Evolutionary conservation across 2,797 vertebrate genomes (phyloP).

Genomic region (Sitta carolinensis): DNA sequence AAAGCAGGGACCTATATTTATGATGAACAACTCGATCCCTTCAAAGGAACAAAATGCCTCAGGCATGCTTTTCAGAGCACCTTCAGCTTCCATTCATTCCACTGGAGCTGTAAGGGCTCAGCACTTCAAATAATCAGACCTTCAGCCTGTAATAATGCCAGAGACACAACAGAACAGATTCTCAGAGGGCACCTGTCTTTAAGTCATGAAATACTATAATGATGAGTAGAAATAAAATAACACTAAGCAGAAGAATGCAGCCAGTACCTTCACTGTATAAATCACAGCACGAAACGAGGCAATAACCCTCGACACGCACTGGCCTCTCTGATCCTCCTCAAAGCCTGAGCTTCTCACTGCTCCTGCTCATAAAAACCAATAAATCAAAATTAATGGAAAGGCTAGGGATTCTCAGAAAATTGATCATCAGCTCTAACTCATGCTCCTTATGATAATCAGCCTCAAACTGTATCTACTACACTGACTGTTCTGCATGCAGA

Average conservation of each 20-base stretch:
- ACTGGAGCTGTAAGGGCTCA: conserved; percentile 17
- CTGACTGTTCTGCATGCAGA: not conserved
- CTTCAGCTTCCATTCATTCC: conserved; percentile 31
- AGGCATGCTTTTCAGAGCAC: conserved; percentile 4
- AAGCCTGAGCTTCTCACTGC: conserved; percentile 1
- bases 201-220: conserved; percentile 43
- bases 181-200: conserved; percentile 23
- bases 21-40: conserved; percentile 11
- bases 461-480: not conserved
- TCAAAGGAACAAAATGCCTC: conserved; percentile 30
- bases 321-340: conserved; percentile 40
- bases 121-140: conserved; percentile 1
- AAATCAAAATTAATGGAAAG: conserved; percentile 43
- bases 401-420: not conserved
- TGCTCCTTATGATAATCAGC: not conserved
- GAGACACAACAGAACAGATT: conserved; percentile 1
- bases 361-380: conserved; percentile 39
- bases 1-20: conserved; percentile 33
- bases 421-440: not conserved
- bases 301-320: not conserved
- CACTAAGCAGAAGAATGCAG: conserved; percentile 15
- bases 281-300: conserved; percentile 35
- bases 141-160: conserved; percentile 3
- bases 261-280: not conserved
- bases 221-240: conserved; percentile 47